Evolutionary conservation across 2,888 invertebrate genomes (phyloP).

Genomic region (Drosophila mimetica): DNA sequence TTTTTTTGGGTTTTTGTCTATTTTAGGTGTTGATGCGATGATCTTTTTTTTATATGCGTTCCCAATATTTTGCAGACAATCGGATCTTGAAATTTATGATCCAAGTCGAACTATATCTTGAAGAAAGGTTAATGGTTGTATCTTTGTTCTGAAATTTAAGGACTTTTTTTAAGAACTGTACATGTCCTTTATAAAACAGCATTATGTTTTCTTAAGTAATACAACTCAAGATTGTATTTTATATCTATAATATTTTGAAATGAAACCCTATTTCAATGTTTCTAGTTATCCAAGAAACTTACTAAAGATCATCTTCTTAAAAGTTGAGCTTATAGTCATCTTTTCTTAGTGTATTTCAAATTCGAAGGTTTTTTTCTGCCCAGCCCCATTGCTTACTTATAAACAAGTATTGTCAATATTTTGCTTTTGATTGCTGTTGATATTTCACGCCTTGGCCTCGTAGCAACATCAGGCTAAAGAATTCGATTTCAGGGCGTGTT

Average conservation of each 20-base stretch:
- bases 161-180: background rate
- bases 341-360: slow-evolving; percentile 21
- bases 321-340: too few relatives aligned
- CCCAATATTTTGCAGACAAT: slow-evolving; percentile 76
- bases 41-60: slow-evolving; percentile 61
- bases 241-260: too few relatives aligned
- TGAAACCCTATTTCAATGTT: too few relatives aligned
- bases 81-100: slow-evolving; percentile 66
- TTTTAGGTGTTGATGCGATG: slow-evolving; percentile 67
- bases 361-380: slow-evolving; percentile 13
- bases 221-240: too few relatives aligned
- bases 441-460: slow-evolving; percentile 70
- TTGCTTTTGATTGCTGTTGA: slow-evolving; percentile 64
- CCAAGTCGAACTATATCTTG: slow-evolving; percentile 30
- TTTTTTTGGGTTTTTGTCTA: slow-evolving; percentile 56
- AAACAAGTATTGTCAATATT: slow-evolving; percentile 65
- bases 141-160: background rate
- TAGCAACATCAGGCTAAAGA: slow-evolving; percentile 31
- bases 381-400: slow-evolving; percentile 23
- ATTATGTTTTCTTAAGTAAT: too few relatives aligned
- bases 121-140: background rate
- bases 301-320: too few relatives aligned
- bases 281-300: too few relatives aligned
- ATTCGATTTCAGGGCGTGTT: slow-evolving; percentile 46
- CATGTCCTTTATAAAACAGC: too few relatives aligned